Conservation (phyloP, 2,888 invertebrate species). For the Folsomia manolachei region DNA sequence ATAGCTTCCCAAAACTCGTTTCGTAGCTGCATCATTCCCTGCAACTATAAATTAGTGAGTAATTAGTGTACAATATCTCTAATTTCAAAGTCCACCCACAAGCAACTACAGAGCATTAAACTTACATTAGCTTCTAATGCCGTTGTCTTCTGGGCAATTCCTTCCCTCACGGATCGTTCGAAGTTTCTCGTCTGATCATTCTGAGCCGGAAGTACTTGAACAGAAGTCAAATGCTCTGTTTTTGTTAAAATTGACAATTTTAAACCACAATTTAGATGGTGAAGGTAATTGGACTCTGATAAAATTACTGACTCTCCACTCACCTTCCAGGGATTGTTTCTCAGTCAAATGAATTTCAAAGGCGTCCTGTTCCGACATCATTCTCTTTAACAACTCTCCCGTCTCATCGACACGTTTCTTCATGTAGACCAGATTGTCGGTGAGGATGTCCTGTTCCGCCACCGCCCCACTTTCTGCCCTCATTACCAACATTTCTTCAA, state of each 20-base stretch:
- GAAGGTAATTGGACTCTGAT: background rate
- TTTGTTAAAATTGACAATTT: too few species aligned
- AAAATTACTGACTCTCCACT: too few species aligned
- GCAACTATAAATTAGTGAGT: background rate
- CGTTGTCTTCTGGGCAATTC: background rate
- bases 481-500: background rate
- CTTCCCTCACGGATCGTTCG: constrained; percentile 12
- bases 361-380: constrained; percentile 23
- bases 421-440: constrained; percentile 24
- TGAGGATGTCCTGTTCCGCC: background rate
- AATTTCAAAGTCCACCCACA: background rate
- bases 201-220: background rate
- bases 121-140: background rate
- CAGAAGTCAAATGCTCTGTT: constrained; percentile 16
- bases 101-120: background rate
- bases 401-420: constrained; percentile 6
- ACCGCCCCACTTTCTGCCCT: background rate
- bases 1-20: background rate
- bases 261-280: too few species aligned
- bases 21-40: background rate
- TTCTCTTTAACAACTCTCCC: constrained; percentile 20
- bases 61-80: background rate
- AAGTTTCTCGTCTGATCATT: constrained; percentile 18
- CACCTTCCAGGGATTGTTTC: constrained; percentile 30
- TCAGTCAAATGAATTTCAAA: constrained; percentile 25